Percentiles rank a stretch among this genome's conserved stretches.
Conservation (phyloP, 2,888 invertebrate species). For the Andrena fulva region DNA sequence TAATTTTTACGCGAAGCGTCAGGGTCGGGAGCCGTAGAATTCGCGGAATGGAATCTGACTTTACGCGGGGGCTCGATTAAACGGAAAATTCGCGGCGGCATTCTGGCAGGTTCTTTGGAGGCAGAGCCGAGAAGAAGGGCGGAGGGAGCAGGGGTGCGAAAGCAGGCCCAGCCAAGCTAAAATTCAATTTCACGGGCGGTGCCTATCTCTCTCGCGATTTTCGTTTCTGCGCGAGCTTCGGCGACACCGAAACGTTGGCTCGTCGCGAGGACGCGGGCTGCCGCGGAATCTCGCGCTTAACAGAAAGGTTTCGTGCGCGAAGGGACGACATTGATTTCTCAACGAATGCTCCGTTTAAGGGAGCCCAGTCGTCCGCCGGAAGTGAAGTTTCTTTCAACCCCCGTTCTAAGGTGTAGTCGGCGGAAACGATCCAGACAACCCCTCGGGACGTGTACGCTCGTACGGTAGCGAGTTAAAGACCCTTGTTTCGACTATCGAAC, state of each 20-base stretch:
- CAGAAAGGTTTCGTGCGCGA: background rate
- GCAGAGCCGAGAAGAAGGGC: background rate
- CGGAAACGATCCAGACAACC: background rate
- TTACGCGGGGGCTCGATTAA: background rate
- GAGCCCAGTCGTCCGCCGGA: background rate
- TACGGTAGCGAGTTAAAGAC: background rate
- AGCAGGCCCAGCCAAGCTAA: constrained; percentile 60
- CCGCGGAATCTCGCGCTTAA: constrained; percentile 2
- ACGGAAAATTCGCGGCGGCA: background rate
- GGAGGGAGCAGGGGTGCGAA: background rate
- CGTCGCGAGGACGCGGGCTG: background rate
- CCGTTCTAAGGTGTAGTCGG: background rate
- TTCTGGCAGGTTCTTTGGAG: background rate
- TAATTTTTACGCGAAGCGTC: too few species aligned
- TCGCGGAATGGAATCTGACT: background rate
- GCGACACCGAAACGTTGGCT: background rate
- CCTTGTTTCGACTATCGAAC: constrained; percentile 15
- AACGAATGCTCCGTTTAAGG: background rate
- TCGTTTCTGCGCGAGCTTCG: constrained; percentile 14
- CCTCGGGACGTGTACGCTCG: background rate
- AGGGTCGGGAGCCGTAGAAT: too few species aligned
- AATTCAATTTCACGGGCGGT: constrained; percentile 78
- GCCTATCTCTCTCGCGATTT: constrained; percentile 68
- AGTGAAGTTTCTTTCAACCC: background rate
- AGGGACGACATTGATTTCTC: background rate